These are phyloP conservation scores for Synergus itoensis DNA, from an alignment of 2,888 invertebrate genomes.

Conservation along the genomic window DNA sequence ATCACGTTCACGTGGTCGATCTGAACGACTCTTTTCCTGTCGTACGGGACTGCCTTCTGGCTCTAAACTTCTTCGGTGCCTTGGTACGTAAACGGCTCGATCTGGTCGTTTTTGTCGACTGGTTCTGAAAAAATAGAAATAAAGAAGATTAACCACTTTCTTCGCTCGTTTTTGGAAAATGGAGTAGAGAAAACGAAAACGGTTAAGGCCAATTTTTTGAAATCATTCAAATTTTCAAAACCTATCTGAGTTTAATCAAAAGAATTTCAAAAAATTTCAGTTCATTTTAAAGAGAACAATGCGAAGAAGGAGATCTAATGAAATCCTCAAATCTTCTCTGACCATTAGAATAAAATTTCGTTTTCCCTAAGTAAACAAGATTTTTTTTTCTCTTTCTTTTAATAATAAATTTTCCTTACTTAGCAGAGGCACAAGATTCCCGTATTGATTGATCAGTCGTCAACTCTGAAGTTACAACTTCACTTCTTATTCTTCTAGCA, in stretches of 20 bases:
- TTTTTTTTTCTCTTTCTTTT: background rate
- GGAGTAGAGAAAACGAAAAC: background rate
- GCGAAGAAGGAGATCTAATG: no score
- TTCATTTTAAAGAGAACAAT: background rate
- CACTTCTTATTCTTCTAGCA: conserved; percentile 72
- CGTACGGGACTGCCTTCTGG: conserved; percentile 59
- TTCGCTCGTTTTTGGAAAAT: background rate
- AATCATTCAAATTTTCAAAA: no score
- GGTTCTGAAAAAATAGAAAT: conserved; percentile 57
- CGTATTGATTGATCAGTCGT: conserved; percentile 48
- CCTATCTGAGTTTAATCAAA: no score
- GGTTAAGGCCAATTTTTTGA: no score
- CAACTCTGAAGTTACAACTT: conserved; percentile 47
- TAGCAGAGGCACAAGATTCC: conserved; percentile 46
- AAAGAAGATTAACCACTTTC: conserved; percentile 1
- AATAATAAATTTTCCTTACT: conserved; percentile 47
- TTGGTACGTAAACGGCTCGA: conserved; percentile 88
- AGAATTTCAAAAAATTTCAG: background rate
- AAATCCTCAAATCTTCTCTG: background rate
- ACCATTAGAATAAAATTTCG: background rate
- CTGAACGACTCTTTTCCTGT: conserved; percentile 13
- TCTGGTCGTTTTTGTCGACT: conserved; percentile 83
- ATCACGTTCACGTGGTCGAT: conserved; percentile 33
- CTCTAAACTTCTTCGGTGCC: conserved; percentile 81
- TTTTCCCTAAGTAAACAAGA: background rate